Evolutionary conservation across 2,113 vertebrate species (phyloP).

Genomic region (Propithecus coquereli): DNA sequence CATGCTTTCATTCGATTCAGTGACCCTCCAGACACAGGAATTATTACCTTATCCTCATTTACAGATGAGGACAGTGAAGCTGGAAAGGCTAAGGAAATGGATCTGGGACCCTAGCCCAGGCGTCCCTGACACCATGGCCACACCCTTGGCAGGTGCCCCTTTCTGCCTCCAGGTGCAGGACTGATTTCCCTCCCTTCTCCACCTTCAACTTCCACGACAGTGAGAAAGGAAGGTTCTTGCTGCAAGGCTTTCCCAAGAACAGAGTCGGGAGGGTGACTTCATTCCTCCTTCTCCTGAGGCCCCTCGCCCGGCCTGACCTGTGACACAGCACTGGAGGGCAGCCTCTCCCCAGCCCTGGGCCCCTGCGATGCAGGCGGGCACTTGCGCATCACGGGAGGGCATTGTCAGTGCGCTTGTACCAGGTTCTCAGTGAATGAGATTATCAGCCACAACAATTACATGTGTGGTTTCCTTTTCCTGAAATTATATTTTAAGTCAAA

Average conservation of each 20-base stretch:
- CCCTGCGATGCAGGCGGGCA: background rate
- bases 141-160: background rate
- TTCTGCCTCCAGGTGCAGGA: background rate
- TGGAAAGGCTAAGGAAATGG: background rate
- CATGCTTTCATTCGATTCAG: background rate
- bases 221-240: background rate
- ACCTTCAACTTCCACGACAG: background rate
- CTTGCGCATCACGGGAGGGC: background rate
- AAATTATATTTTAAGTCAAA: background rate
- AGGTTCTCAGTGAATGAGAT: background rate
- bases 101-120: background rate
- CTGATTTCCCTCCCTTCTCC: background rate
- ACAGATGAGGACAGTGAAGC: background rate
- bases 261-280: background rate
- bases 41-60: background rate
- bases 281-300: background rate
- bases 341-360: background rate
- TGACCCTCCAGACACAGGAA: rapidly evolving
- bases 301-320: background rate
- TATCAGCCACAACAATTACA: background rate
- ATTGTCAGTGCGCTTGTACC: background rate
- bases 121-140: background rate
- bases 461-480: background rate
- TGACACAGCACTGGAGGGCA: background rate
- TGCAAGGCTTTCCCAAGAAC: background rate